Evolutionary conservation across 2,113 vertebrate genomes (phyloP), one percentile per base, ranked within the genome.

Genomic region (Elephantulus edwardii): DNA sequence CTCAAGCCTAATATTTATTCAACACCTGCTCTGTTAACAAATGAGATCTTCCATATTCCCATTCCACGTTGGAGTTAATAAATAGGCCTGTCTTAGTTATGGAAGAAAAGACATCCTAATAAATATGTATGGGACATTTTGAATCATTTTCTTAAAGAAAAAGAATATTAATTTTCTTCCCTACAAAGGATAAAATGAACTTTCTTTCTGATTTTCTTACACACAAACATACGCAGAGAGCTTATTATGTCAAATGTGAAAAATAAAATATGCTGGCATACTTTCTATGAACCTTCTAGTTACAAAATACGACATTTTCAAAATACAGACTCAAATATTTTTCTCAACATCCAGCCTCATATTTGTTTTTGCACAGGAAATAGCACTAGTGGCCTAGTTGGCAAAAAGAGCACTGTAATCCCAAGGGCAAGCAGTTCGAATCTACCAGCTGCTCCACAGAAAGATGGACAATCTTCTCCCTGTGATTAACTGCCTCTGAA

Each of bases 1-100:
- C 22, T 70, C 35, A 91, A 71, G 81, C 5, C 58, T 52, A 48
- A 66, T 74, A 66, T 91, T 91, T 89, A 82, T 64, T 44, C n/a
- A 58, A 48, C 10, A 40, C 11, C 54, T 46, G 30, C 52, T 86
- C 66, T 78, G 80, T 56, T 58, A 88, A 52, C 50, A 88, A 54
- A 62, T 26, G 74, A 12, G 50, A 76, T 13, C 12, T 54, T 71
- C 60, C 16, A 22, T 22, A 2, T 42, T 58, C 76, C 81, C 38
- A 35, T 33, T 35, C 19, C 56, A 66, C 24, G 30, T 4, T 44
- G 71, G 22, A 82, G 17, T 3, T 77, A 76, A 82, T 85, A 50
- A 72, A 54, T 50, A 77, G 28, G 71, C 13, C 35, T 77, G 54
- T 90, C 72, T 52, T 66, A 78, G 20, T 17, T 48, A 82, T 0